A percentile compares a stretch with the other conserved stretches of the same genome.
These are phyloP conservation scores for Tetramorium parvispinum DNA, from an alignment of 1,140 invertebrate species.

Conservation along the genomic window DNA sequence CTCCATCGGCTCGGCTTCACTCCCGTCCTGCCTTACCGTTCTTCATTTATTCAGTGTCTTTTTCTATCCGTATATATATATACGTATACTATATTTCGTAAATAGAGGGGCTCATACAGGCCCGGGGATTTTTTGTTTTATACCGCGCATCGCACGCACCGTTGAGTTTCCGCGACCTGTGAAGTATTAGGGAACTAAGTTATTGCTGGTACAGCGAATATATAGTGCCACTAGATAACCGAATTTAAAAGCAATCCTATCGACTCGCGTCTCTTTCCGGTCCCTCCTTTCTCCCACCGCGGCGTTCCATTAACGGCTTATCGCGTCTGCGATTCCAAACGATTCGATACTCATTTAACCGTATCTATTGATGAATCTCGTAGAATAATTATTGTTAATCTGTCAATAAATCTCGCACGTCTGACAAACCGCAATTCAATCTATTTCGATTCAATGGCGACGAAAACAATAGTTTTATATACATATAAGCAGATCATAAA, in stretches of 20 bases:
- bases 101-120: constrained; percentile 56
- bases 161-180: constrained; percentile 40
- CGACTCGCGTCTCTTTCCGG: constrained; percentile 39
- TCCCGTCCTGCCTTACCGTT: constrained; percentile 13
- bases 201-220: constrained; percentile 49
- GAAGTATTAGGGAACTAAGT: constrained; percentile 60
- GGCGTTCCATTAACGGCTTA: constrained; percentile 52
- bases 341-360: constrained; percentile 56
- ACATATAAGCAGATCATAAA: constrained; percentile 2
- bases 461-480: not conserved
- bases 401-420: constrained; percentile 46
- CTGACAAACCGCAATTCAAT: constrained; percentile 48
- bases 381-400: constrained; percentile 62
- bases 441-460: constrained; percentile 19
- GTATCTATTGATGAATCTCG: constrained; percentile 61
- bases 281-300: not conserved
- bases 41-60: constrained; percentile 36
- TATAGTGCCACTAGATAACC: constrained; percentile 42
- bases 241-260: constrained; percentile 61
- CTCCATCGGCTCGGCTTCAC: constrained; percentile 13
- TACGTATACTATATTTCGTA: constrained; percentile 50
- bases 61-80: not conserved
- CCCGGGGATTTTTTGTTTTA: constrained; percentile 43
- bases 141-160: constrained; percentile 15
- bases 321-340: constrained; percentile 38